Evolutionary conservation across 2,888 invertebrate species (phyloP), one percentile per base, ranked within the genome.

Genomic region (Protodeltote pygarga): DNA sequence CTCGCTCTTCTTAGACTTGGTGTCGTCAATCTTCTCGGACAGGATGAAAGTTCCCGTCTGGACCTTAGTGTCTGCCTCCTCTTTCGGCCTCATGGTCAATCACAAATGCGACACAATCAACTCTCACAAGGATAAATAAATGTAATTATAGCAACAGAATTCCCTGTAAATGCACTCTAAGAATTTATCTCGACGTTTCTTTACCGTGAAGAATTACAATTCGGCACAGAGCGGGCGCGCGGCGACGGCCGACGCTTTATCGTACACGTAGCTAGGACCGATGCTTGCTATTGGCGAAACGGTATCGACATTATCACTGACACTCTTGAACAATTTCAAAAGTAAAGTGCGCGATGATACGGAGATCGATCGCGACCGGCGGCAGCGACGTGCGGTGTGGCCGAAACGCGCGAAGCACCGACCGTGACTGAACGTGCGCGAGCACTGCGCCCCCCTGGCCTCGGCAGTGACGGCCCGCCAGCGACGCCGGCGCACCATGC

Each of bases 1-100:
- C 45, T 89, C 90, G 65, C 63, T 89, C 63, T 87, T 92, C 75
- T 86, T 89, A 61, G 83, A 81, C 77, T 92, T 89, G 39, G 90
- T 87, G 67, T 93, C 91, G 73, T 92, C 92, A 34, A 92, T 90
- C 71, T 93, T 93, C 75, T 93, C 94, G 65, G 93, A 91, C 68
- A 93, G 78, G 48, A 94, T 93, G 75, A 94, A 91, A 63, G 93
- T 91, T 72, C 92, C 92, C 51, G 86, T 84, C 63, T 91, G 89
- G 77, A 89, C 73, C 65, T 88, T 89, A 55, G 82, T 57, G 67
- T 89, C 89, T 60, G 51, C 45, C 71, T 85, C 85, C 57, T 90
- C 92, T 73, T 91, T 92, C 48, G 92, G 90, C 73, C 91, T 83
- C 92, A 92, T 92, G 48, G 69, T 74, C 52, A 46, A 59, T 53